Conservation (phyloP, 1,140 invertebrate species). For the Drosophila orosa region DNA sequence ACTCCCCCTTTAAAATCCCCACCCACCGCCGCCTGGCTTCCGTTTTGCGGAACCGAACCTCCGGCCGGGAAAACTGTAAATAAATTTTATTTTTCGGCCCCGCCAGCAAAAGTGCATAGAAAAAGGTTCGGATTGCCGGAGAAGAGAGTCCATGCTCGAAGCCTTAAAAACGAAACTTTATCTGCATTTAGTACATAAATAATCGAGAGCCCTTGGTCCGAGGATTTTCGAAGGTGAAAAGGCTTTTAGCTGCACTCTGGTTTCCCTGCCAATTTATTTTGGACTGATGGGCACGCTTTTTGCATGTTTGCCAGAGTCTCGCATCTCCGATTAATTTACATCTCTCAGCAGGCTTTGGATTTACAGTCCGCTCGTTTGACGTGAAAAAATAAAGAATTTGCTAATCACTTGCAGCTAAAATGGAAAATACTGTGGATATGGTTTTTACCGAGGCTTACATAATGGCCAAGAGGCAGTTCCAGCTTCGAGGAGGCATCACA, state of each 20-base stretch:
- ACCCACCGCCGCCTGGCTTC: constrained; percentile 17
- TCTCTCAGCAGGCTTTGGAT: constrained; percentile 13
- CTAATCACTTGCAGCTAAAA: background rate
- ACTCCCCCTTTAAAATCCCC: constrained; percentile 35
- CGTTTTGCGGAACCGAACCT: constrained; percentile 33
- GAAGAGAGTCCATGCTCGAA: constrained; percentile 11
- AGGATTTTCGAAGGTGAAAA: constrained; percentile 26
- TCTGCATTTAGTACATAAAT: constrained; percentile 75
- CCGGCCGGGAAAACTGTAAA: constrained; percentile 50
- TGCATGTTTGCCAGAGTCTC: background rate
- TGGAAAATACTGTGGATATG: background rate
- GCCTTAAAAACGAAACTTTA: constrained; percentile 62
- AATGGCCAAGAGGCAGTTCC: background rate
- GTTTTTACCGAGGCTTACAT: background rate
- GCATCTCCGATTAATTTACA: background rate
- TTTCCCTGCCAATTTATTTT: constrained; percentile 37
- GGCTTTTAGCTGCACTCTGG: constrained; percentile 58
- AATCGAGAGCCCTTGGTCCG: constrained; percentile 28
- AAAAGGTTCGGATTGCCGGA: constrained; percentile 19
- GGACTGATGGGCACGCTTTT: constrained; percentile 32
- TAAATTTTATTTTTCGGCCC: constrained; percentile 65
- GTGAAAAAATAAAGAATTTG: background rate
- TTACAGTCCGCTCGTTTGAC: background rate
- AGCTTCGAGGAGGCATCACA: too few species aligned
- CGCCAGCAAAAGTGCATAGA: constrained; percentile 54